Evolutionary conservation across 2,888 invertebrate genomes (phyloP), one percentile per base, ranked within the genome.

Genomic region (Cactoblastis cactorum): DNA sequence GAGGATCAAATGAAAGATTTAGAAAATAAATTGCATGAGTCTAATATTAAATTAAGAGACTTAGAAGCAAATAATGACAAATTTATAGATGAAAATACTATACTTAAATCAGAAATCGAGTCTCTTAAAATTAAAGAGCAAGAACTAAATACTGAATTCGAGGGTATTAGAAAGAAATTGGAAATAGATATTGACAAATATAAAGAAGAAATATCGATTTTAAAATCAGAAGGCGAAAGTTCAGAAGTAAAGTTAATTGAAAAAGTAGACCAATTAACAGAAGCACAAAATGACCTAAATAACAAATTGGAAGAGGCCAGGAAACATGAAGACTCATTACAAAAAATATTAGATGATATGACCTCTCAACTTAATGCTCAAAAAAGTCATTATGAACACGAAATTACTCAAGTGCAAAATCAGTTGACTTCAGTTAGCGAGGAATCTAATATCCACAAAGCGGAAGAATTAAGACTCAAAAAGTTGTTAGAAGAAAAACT

Each of bases 221-320:
- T 91, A 11, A 88, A 87, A 73, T 83, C 82, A 35, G 83, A 87
- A 39, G 83, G 86, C 15, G 83, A 80, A 33, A 78, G 86, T 39
- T 86, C 87, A 2, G 83, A 85, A 74, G 77, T 82, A 0, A 86
- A 89, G 61, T 65, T 91, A 50, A 87, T 90, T 75, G 83, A 89
- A 68, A 83, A 91, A 57, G 83, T 90, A 41, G 89, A 90, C 51
- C 85, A 87, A 65, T 61, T 91, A 37, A 82, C 85, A 48, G 83
- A 82, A 63, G 89, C 89, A 11, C 85, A 88, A 59, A 86, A 89
- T 57, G 88, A 90, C 56, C 72, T 91, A 33, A 83, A 83, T 61
- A 83, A 87, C 54, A 84, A 90, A 69, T 61, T 85, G 17, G 90
- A 90, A 67, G 83, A 86, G 67, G 88, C 91, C 47, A 78, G 80